A percentile compares a stretch with the other conserved stretches of the same genome.
Evolutionary conservation across 1,140 invertebrate species (phyloP).

Genomic region (Magallana ariakensis): DNA sequence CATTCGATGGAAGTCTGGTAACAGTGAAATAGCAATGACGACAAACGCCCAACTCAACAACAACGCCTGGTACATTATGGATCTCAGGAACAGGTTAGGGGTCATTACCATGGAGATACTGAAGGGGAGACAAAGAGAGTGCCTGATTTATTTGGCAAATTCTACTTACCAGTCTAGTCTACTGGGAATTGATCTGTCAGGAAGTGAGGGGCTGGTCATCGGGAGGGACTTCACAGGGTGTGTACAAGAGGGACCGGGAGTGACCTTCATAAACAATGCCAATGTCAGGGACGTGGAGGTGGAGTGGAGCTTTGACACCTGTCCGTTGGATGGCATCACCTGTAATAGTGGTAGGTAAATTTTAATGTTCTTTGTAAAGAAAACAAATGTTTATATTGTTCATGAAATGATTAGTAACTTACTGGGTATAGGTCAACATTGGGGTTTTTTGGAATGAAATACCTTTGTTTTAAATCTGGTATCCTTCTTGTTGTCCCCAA

Average conservation of each 20-base stretch:
- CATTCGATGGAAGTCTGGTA: conserved; percentile 46
- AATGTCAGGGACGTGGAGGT: conserved; percentile 34
- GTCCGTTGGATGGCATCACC: conserved; percentile 30
- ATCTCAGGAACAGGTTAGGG: conserved; percentile 36
- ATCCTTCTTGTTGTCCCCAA: too few species aligned
- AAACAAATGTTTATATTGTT: neutral
- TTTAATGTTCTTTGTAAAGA: neutral
- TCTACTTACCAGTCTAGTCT: conserved; percentile 44
- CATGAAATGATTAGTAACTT: too few species aligned
- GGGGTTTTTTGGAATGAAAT: too few species aligned
- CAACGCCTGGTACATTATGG: conserved; percentile 44
- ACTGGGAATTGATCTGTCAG: conserved; percentile 33
- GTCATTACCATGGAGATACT: conserved; percentile 5
- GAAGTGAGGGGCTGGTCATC: conserved; percentile 36
- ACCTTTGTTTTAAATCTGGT: too few species aligned
- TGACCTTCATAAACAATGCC: conserved; percentile 49
- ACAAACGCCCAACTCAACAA: conserved; percentile 31
- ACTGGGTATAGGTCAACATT: too few species aligned
- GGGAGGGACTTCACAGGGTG: conserved; percentile 49
- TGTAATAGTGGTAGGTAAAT: conserved; percentile 24
- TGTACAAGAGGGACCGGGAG: conserved; percentile 48
- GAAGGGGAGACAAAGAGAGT: neutral
- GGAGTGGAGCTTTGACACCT: conserved; percentile 37
- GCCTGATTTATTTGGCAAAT: conserved; percentile 41
- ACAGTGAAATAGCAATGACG: conserved; percentile 27